Base-by-base conservation (phyloP, 1,140 invertebrate genomes). In the Trinorchestia longiramus region DNA sequence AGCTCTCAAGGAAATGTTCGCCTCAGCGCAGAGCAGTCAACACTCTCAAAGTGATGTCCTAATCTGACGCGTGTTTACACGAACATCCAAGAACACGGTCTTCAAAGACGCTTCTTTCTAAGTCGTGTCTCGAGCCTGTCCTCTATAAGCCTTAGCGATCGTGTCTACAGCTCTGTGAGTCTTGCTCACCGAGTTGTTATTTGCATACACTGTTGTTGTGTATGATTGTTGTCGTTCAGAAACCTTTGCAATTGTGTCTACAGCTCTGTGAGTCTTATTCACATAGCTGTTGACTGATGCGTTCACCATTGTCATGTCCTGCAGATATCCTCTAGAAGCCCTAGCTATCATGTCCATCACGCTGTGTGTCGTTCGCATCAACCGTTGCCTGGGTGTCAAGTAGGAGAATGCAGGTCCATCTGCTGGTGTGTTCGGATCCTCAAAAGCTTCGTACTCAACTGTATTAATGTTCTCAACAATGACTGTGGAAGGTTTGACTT, bases 31-130 rank as follows among this genome's bases (percentile, higher is more conserved):
- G 3, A 40, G 40, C 36, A 94, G 92, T 94, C 92, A 94, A 94
- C 92, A 94, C 8, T 23, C 92, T 45, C 11, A 6, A 94, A 94
- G 41, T 45, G 92, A 94, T 94, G 92, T 94, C 92, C 92, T 94
- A 44, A 94, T 94, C 92, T 47, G 92, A 45, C 43, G 92, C 19
- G 45, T 94, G 92, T 94, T 94, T 44, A 94, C 92, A 43, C 43
- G 44, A 40, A 6, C 92, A 43, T 94, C 92, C 43, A 15, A 44
- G 43, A 44, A 94, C 92, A 11, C 19, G 92, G 44, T 43, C 44
- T 45, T 94, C 92, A 94, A 94, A 94, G 92, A 0, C 44, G 92
- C 43, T 40, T 45, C 41, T 94, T 44, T 94, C 28, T 23, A 77
- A 77, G 62, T 77, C 62, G 3, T 77, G 62, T 77, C 28, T 77